Base-by-base conservation (phyloP, 2,797 vertebrate species). In the Helicolenus hilgendorfi region DNA sequence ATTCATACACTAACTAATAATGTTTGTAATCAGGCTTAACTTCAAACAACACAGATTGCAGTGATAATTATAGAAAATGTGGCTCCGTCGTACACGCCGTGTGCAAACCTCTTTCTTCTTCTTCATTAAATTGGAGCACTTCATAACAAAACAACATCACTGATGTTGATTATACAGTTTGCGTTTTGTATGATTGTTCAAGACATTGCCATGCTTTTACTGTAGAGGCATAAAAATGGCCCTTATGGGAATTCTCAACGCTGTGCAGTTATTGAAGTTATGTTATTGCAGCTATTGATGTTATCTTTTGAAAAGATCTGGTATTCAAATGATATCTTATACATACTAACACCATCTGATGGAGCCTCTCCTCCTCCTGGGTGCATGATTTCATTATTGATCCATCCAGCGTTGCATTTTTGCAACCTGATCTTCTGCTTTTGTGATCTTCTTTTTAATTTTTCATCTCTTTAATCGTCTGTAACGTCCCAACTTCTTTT, bases 301-400 rank as follows among this genome's bases (percentile, higher is more conserved):
- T 36, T 45, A 11, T 45, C 35, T 76, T 24, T 31, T 60, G 11
- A 64, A 79, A 10, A 27, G 62, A 35, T 77, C 70, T 67, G 36
- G 4, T 35, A 72, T 77, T 79, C 33, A 59, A 55, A 56, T 60
- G 24, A 59, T 27, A 69, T 74, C 55, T 55, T 22, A 6, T 20
- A 26, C 14, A 38, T 65, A 31, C 62, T 60, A 8, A 83, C 36
- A 62, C 29, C 59, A 31, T 69, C 15, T 45, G 49, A 83, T 70
- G 18, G 60, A 72, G 11, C 67, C 53, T 26, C 45, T 15, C 56
- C 27, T 67, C 53, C 33, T 38, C 24, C 59, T 36, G 41, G 22
- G 38, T 8, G 18, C 49, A 29, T 63, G 70, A 86, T 72, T 84
- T 81, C 56, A 71, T 80, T 36, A 87, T 88, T 63, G 78, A 86